Conservation (phyloP, 2,113 vertebrate genomes). For the Bos javanicus region DNA sequence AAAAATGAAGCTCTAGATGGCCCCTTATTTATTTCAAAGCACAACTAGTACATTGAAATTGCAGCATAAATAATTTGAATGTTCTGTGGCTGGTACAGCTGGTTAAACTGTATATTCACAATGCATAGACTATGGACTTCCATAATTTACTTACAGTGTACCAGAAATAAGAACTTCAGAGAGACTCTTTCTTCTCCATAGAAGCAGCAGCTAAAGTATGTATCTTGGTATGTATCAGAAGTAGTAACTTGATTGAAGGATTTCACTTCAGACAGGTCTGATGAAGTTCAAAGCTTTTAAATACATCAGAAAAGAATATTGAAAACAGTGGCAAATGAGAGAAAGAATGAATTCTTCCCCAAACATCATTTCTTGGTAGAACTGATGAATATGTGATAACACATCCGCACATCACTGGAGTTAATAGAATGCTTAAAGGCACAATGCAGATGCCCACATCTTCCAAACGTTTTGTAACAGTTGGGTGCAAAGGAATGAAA, state of each 20-base stretch:
- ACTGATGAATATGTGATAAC: neutral
- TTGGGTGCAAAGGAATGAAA: neutral
- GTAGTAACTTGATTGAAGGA: neutral
- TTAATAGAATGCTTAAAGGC: conserved; percentile 7
- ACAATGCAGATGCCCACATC: rapidly evolving
- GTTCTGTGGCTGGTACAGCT: neutral
- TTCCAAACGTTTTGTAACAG: neutral
- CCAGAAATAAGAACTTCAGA: neutral
- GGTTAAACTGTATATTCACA: neutral
- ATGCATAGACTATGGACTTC: neutral
- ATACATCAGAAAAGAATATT: neutral
- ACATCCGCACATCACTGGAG: neutral
- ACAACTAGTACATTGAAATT: neutral
- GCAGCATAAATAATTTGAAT: neutral
- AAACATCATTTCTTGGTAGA: neutral
- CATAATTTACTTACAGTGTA: neutral
- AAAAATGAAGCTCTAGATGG: neutral
- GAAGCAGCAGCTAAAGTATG: neutral
- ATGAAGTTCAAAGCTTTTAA: neutral
- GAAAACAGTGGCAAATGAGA: neutral
- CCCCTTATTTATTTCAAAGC: neutral
- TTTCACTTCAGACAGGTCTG: neutral
- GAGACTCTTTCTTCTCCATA: neutral
- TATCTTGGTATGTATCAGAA: neutral
- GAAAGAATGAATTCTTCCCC: neutral